Percentiles rank a stretch among this genome's conserved stretches.
These are phyloP conservation scores for Drosophila emarginata DNA, from an alignment of 2,888 invertebrate genomes.

Conservation along the genomic window DNA sequence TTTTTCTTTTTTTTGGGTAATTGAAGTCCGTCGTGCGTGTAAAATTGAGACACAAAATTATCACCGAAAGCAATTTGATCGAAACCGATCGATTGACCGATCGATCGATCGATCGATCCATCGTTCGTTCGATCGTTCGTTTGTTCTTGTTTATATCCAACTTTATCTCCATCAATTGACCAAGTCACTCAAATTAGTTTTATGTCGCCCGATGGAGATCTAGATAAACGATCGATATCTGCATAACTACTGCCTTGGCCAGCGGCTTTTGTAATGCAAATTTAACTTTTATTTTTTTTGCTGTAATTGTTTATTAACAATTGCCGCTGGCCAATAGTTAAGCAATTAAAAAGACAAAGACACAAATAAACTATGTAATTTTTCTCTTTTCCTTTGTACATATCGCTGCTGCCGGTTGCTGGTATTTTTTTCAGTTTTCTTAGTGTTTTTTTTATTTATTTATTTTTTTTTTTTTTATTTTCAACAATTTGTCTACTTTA, in stretches of 20 bases:
- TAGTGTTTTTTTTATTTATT: constrained; percentile 10
- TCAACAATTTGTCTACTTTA: constrained; percentile 47
- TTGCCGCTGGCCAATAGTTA: constrained; percentile 70
- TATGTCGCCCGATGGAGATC: constrained; percentile 41
- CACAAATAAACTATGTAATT: constrained; percentile 46
- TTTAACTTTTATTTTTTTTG: constrained; percentile 23
- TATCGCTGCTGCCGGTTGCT: background rate
- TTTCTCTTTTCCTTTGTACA: background rate
- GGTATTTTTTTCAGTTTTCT: background rate
- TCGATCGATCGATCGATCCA: background rate
- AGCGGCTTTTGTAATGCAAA: constrained; percentile 55
- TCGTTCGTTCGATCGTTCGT: constrained; percentile 35
- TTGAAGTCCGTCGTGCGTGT: constrained; percentile 70
- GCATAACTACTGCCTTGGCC: constrained; percentile 19
- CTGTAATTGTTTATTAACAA: constrained; percentile 72
- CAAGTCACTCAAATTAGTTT: constrained; percentile 67
- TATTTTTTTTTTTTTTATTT: constrained; percentile 32
- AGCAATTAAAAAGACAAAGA: constrained; percentile 67
- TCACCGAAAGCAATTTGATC: constrained; percentile 16
- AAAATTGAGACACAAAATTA: constrained; percentile 56
- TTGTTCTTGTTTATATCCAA: background rate
- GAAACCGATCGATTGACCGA: background rate
- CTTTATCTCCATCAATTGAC: constrained; percentile 36
- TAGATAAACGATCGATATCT: constrained; percentile 37
- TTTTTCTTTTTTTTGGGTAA: constrained; percentile 32